These are phyloP conservation scores for Ephydatia muelleri DNA, from an alignment of 37 sponge, comb jelly and placozoan genomes.

Conservation along the genomic window DNA sequence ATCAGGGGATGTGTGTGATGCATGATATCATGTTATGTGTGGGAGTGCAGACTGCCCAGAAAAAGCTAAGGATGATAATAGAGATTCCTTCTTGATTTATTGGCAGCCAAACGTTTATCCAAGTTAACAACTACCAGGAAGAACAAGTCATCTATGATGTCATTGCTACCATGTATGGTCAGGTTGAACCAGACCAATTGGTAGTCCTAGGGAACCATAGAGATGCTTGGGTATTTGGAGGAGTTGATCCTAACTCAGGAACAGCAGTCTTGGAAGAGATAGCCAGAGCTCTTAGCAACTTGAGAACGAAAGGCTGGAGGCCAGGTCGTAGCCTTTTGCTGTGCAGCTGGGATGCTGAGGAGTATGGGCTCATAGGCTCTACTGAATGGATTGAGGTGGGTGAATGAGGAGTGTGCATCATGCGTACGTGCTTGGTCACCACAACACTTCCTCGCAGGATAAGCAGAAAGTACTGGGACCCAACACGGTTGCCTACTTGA, in stretches of 20 bases:
- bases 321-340: slow-evolving; percentile 89
- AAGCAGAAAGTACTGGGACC: slow-evolving; percentile 40
- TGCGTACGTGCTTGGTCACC: too few species aligned
- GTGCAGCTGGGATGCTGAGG: slow-evolving; percentile 97
- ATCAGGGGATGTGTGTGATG: too few species aligned
- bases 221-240: slow-evolving; percentile 96
- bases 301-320: slow-evolving; percentile 74
- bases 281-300: slow-evolving; percentile 46
- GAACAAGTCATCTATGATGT: slow-evolving; percentile 74
- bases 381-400: slow-evolving; percentile 90
- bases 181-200: slow-evolving; percentile 77
- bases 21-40: background rate
- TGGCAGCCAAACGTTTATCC: slow-evolving; percentile 36
- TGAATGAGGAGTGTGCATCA: too few species aligned
- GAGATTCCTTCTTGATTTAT: background rate
- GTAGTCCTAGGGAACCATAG: slow-evolving; percentile 92
- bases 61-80: background rate
- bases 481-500: slow-evolving; percentile 77
- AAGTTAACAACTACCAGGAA: slow-evolving; percentile 75
- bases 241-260: slow-evolving; percentile 86
- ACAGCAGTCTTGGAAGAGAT: slow-evolving; percentile 84
- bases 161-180: slow-evolving; percentile 84
- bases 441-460: slow-evolving; percentile 15
- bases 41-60: too few species aligned
- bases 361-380: slow-evolving; percentile 90